These are phyloP conservation scores for Oreonectes daqikongensis DNA, from an alignment of 2,797 vertebrate species.

Conservation along the genomic window DNA sequence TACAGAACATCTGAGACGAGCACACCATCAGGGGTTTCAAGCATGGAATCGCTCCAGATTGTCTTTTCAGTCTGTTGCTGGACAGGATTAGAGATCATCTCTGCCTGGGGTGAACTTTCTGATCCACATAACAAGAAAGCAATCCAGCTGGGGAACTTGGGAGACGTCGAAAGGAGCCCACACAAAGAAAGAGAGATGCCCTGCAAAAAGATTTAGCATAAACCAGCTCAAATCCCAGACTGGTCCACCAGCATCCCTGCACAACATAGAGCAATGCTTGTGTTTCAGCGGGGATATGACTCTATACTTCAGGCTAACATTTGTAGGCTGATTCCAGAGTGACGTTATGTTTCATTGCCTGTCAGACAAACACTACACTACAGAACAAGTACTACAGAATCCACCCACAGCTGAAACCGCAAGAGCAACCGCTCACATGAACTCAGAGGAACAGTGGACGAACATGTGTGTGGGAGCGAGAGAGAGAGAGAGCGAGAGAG, in stretches of 20 bases:
- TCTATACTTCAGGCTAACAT: no score
- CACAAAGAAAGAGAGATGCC: neutral
- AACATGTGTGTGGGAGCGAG: no score
- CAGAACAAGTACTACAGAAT: no score
- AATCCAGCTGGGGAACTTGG: conserved; percentile 60
- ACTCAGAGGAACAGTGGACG: no score
- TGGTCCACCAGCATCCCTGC: neutral
- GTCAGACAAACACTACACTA: no score
- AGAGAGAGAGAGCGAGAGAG: no score
- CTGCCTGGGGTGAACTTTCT: conserved; percentile 73
- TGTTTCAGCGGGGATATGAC: no score
- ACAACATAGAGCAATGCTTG: neutral
- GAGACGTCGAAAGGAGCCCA: conserved; percentile 34
- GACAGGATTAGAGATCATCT: conserved; percentile 75
- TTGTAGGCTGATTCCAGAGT: no score
- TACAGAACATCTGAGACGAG: conserved; percentile 66
- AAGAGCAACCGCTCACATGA: no score
- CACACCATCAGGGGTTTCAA: conserved; percentile 67
- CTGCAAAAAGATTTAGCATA: conserved; percentile 56
- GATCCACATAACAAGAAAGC: conserved; percentile 65
- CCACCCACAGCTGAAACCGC: no score
- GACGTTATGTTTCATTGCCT: no score
- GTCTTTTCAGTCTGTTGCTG: conserved; percentile 79
- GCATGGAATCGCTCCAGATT: conserved; percentile 73
- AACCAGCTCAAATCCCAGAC: neutral